phyloP scores from a whole-genome alignment of 2,888 invertebrate species.

The Mythimna vitellina region DNA sequence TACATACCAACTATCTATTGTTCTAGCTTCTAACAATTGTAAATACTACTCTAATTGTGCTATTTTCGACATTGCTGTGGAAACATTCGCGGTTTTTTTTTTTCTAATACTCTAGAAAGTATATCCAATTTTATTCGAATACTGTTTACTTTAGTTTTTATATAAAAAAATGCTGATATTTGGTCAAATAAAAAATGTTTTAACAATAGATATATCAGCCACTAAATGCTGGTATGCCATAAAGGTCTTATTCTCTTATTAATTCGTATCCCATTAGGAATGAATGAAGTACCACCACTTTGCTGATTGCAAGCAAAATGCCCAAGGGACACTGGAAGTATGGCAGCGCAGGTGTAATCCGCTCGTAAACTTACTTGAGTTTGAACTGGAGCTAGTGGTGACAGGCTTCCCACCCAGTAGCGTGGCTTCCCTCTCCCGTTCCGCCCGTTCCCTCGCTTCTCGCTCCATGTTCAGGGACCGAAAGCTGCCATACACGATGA shows the following conservation, averaged over 20 bases:
- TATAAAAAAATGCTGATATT: too few relatives aligned
- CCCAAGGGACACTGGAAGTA: neutral
- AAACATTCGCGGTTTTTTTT: too few relatives aligned
- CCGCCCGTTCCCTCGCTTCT: constrained; percentile 96
- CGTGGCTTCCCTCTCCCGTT: constrained; percentile 93
- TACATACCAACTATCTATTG: neutral
- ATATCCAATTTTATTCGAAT: too few relatives aligned
- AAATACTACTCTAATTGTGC: neutral
- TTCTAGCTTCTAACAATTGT: neutral
- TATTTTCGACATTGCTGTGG: neutral
- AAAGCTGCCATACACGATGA: constrained; percentile 99
- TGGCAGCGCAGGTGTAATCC: too few relatives aligned
- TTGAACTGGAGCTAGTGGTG: constrained; percentile 78
- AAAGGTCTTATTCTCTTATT: too few relatives aligned
- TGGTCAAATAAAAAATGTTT: too few relatives aligned
- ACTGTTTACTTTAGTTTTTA: too few relatives aligned
- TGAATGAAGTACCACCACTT: neutral
- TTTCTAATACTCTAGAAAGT: too few relatives aligned
- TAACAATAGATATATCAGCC: too few relatives aligned
- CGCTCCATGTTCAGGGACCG: constrained; percentile 99
- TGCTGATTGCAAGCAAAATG: neutral
- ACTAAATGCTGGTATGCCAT: too few relatives aligned
- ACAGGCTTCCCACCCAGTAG: constrained; percentile 89
- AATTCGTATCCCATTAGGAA: too few relatives aligned
- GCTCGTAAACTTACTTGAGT: constrained; percentile 76